A percentile compares a stretch with the other conserved stretches of the same genome.
Evolutionary conservation across 2,888 invertebrate genomes (phyloP).

Genomic region (Drosophila yooni): DNA sequence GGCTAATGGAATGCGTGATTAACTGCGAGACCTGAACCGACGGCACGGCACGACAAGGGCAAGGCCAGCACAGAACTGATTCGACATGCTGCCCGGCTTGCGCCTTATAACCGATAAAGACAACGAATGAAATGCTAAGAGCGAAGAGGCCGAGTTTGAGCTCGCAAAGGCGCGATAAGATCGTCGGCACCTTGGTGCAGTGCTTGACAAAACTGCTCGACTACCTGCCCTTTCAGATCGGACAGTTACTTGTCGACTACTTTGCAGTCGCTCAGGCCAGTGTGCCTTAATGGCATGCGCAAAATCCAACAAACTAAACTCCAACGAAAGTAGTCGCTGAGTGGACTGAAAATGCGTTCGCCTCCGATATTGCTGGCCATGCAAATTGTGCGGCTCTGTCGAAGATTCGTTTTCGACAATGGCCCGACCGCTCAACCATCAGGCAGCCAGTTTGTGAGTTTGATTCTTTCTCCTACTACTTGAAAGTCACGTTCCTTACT

Average conservation of each 20-base stretch:
- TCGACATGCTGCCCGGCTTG: slow-evolving; percentile 60
- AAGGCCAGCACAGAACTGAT: slow-evolving; percentile 70
- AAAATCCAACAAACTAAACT: slow-evolving; percentile 44
- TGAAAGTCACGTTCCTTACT: slow-evolving; percentile 22
- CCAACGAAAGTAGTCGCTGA: slow-evolving; percentile 52
- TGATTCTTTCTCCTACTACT: slow-evolving; percentile 31
- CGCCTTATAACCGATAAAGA: slow-evolving; percentile 65
- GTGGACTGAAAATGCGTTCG: slow-evolving; percentile 57
- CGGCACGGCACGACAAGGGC: slow-evolving; percentile 58
- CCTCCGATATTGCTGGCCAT: slow-evolving; percentile 50
- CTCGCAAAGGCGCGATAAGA: slow-evolving; percentile 45
- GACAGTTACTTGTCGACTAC: slow-evolving; percentile 28
- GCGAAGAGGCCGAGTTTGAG: slow-evolving; percentile 34
- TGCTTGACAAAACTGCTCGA: slow-evolving; percentile 39
- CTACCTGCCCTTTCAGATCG: slow-evolving; percentile 52
- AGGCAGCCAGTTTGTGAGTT: slow-evolving; percentile 6
- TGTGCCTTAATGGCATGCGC: slow-evolving; percentile 59
- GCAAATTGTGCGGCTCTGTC: slow-evolving; percentile 45
- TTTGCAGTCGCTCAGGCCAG: slow-evolving; percentile 34
- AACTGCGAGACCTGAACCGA: slow-evolving; percentile 23
- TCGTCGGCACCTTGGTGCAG: slow-evolving; percentile 48
- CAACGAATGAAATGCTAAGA: slow-evolving; percentile 32
- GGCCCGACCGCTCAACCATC: slow-evolving; percentile 7
- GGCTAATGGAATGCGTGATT: slow-evolving; percentile 14
- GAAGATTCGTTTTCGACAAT: slow-evolving; percentile 28